Conservation (phyloP, 2,113 vertebrate species). For the Arenaria interpres region DNA sequence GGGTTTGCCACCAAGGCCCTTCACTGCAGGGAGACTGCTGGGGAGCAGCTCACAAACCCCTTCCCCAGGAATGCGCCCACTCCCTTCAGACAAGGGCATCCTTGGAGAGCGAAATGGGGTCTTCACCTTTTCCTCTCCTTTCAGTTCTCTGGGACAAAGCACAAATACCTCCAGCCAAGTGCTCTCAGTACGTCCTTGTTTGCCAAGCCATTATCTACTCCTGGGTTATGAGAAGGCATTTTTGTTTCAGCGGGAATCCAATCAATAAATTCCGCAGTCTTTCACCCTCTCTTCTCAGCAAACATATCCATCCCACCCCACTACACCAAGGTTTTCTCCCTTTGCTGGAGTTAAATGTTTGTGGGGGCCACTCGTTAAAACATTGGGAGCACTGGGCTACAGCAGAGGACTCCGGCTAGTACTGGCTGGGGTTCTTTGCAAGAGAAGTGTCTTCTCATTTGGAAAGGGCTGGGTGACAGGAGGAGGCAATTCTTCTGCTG, state of each 20-base stretch:
- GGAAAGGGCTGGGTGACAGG: background rate
- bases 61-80: background rate
- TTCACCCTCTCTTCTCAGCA: slow-evolving; percentile 28
- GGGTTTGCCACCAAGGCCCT: background rate
- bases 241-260: slow-evolving; percentile 7
- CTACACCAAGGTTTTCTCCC: background rate
- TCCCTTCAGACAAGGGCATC: background rate
- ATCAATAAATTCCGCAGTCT: slow-evolving; percentile 45
- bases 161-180: slow-evolving; percentile 9
- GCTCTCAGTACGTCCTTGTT: background rate
- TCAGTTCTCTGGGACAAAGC: background rate
- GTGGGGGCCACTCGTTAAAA: background rate
- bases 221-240: slow-evolving; percentile 1
- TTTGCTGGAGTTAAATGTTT: background rate
- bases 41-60: background rate
- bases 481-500: background rate
- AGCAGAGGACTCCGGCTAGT: accelerated
- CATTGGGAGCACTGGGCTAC: accelerated
- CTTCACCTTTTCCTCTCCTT: background rate
- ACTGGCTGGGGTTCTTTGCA: background rate
- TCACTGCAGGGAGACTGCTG: accelerated
- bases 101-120: accelerated
- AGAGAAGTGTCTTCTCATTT: background rate
- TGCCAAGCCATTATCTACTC: slow-evolving; percentile 42
- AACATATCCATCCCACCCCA: background rate